Conservation (phyloP, 2,888 invertebrate genomes). For the Eupithecia inturbata region DNA sequence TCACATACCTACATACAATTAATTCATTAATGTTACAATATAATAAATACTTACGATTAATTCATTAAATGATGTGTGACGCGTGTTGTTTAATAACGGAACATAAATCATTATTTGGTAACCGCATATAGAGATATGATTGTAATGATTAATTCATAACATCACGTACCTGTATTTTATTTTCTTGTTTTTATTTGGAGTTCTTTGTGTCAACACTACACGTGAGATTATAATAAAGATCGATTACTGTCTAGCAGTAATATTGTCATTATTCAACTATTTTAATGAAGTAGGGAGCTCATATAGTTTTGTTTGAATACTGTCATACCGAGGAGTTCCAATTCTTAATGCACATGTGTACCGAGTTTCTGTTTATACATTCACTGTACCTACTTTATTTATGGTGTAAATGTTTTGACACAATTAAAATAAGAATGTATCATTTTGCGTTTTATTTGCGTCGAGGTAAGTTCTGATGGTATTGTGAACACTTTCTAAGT, state of each 20-base stretch:
- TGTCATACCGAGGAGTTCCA: neutral
- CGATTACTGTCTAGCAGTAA: conserved; percentile 19
- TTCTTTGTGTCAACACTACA: conserved; percentile 32
- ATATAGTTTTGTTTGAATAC: neutral
- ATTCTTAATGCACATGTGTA: neutral
- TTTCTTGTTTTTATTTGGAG: conserved; percentile 29
- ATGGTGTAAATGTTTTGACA: neutral
- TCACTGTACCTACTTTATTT: neutral
- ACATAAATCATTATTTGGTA: conserved; percentile 38
- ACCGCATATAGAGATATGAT: conserved; percentile 32
- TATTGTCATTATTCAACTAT: conserved; percentile 9
- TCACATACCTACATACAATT: neutral
- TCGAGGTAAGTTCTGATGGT: neutral
- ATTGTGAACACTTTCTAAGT: neutral
- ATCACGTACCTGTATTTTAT: conserved; percentile 28
- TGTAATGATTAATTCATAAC: conserved; percentile 39
- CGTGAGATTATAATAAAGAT: conserved; percentile 29
- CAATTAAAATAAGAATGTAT: neutral
- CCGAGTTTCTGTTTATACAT: neutral
- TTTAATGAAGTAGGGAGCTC: neutral
- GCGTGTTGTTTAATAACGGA: conserved; percentile 17
- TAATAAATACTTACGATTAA: neutral
- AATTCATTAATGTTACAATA: too few relatives aligned
- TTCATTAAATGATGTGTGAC: neutral
- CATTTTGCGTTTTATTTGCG: neutral